Evolutionary conservation across 2,888 invertebrate species (phyloP).

Genomic region (Nowickia ferox): DNA sequence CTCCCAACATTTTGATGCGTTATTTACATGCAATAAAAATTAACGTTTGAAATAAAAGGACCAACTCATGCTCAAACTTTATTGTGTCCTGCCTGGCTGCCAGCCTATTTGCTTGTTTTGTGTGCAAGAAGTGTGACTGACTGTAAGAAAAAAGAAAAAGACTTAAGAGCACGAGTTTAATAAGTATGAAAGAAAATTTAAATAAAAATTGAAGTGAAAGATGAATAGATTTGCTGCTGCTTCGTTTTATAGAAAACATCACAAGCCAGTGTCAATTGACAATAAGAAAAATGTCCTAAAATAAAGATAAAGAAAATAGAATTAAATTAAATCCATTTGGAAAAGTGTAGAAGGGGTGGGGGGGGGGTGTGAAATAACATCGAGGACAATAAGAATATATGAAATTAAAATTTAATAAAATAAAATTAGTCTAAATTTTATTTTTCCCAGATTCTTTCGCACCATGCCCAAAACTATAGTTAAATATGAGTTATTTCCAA

Average conservation of each 20-base stretch:
- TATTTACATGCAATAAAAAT: constrained; percentile 80
- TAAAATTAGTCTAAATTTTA: too few species aligned
- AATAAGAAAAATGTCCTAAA: constrained; percentile 27
- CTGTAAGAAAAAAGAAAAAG: constrained; percentile 21
- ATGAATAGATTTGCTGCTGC: constrained; percentile 46
- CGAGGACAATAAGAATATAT: neutral
- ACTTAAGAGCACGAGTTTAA: constrained; percentile 42
- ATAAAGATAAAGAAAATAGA: constrained; percentile 17
- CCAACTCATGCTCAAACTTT: constrained; percentile 13
- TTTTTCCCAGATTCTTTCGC: too few species aligned
- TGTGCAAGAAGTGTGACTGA: constrained; percentile 51
- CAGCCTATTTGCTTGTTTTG: neutral
- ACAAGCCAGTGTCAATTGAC: constrained; percentile 46
- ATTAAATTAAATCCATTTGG: neutral
- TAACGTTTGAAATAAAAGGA: constrained; percentile 76
- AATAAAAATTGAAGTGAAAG: constrained; percentile 39
- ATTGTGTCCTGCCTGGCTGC: neutral
- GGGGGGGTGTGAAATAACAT: neutral
- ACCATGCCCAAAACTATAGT: too few species aligned
- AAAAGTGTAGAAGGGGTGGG: neutral
- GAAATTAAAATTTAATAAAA: neutral
- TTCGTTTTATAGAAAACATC: constrained; percentile 30
- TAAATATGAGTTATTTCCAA: too few species aligned
- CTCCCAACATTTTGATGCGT: constrained; percentile 72
- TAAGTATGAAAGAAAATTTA: constrained; percentile 30